Base-by-base conservation (phyloP, 2,113 vertebrate genomes). In the Uropsilus gracilis region DNA sequence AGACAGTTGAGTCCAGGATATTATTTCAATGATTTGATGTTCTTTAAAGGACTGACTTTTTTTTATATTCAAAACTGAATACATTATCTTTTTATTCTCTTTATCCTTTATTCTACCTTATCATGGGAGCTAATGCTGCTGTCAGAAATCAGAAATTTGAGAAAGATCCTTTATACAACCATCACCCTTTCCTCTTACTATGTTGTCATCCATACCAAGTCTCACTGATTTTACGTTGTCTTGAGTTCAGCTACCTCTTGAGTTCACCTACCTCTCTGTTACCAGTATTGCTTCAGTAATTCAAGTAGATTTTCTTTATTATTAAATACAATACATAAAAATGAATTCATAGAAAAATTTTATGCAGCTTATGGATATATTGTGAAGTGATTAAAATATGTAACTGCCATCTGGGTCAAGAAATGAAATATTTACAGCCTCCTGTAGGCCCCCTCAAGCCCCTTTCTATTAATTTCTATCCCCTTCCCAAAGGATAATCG, bases 41-140 rank as follows among this genome's bases (percentile, higher is more conserved):
- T 30, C 24, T 10, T 53, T 53, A 75, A 59, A 75, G 46, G 55
- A 66, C n/a, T n/a, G 57, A 37, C 34, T 44, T 83, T 73, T 73
- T 16, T 55, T 50, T 84, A 20, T 91, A 64, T 75, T 91, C 69
- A 64, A 50, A 91, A 84, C 69, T 64, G 80, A 55, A 84, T 42
- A 64, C 46, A 26, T 34, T 63, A 14, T 91, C 69, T 75, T 14
- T 55, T 72, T 16, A 84, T 55, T 84, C 46, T 64, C 22, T 34
- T 53, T 53, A 53, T 53, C 50, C 20, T 53, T 53, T 53, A 83
- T 68, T 53, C 68, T 91, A 26, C 28, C 17, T 64, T 83, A n/a
- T 64, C 71, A 37, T 22, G 64, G 34, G 46, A 55, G 75, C 16
- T 84, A 32, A 34, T 73, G 53, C 78, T 13, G 50, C 14, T 59